phyloP scores from a whole-genome alignment of 2,113 vertebrate genomes.

The Brachyhypopomus occidentalis region DNA sequence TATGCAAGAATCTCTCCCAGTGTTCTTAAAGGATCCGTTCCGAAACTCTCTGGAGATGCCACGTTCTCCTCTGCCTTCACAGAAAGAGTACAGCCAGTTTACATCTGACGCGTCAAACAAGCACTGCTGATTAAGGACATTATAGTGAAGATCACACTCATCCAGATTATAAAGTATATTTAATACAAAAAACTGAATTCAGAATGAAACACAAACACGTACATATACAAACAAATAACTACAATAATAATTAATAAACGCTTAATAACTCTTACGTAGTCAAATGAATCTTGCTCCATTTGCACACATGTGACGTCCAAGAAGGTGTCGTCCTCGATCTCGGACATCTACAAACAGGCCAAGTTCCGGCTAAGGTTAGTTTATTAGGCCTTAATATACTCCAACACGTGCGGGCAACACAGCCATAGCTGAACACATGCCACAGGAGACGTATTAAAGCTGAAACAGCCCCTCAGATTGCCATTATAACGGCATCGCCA shows the following conservation, averaged over 20 bases:
- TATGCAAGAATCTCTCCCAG: slow-evolving; percentile 70
- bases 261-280: slow-evolving; percentile 25
- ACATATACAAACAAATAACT: neutral
- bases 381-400: too few species aligned
- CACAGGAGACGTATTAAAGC: too few species aligned
- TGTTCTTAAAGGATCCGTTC: slow-evolving; percentile 63
- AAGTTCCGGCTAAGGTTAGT: too few species aligned
- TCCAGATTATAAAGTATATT: too few species aligned
- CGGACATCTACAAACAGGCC: slow-evolving; percentile 27
- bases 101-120: too few species aligned
- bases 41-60: slow-evolving; percentile 55
- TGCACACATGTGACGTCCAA: slow-evolving; percentile 20
- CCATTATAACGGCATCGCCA: too few species aligned
- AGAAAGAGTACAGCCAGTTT: neutral
- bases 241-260: too few species aligned
- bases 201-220: neutral
- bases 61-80: slow-evolving; percentile 38
- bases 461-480: too few species aligned
- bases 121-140: too few species aligned
- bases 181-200: neutral
- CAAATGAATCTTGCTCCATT: slow-evolving; percentile 35
- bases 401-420: too few species aligned
- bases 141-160: too few species aligned
- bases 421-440: too few species aligned
- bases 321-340: slow-evolving; percentile 23